Evolutionary conservation across 2,113 vertebrate genomes (phyloP).

Genomic region (Calidris pygmaea): DNA sequence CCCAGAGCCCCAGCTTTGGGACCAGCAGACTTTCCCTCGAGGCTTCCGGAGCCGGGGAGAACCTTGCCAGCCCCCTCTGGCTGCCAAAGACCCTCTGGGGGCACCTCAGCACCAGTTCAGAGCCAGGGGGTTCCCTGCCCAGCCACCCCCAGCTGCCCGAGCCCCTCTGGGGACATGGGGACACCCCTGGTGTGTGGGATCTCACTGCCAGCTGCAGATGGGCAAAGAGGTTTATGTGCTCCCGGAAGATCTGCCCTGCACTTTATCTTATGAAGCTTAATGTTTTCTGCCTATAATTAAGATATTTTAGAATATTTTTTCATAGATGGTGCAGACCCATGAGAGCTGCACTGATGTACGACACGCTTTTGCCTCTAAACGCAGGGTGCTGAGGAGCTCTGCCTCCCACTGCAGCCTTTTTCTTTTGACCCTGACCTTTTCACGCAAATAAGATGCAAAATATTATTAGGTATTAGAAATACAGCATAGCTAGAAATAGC

Average conservation of each 20-base stretch:
- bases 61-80: background rate
- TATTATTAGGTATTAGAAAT: background rate
- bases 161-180: background rate
- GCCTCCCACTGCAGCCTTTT: background rate
- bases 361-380: background rate
- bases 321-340: background rate
- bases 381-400: background rate
- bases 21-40: accelerated
- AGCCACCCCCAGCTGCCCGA: background rate
- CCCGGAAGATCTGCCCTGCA: background rate
- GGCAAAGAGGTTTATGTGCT: background rate
- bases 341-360: background rate
- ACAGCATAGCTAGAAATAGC: background rate
- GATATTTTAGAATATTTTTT: background rate
- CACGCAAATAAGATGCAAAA: background rate
- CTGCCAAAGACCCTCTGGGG: too few relatives aligned
- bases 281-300: background rate
- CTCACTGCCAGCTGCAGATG: background rate
- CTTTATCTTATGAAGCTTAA: background rate
- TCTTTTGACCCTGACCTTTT: background rate
- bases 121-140: background rate
- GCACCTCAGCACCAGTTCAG: too few relatives aligned
- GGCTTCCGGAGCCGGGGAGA: background rate
- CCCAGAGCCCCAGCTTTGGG: accelerated
- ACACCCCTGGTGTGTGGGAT: accelerated